Base-by-base conservation (phyloP, 2,797 vertebrate genomes). In the Alauda arvensis region DNA sequence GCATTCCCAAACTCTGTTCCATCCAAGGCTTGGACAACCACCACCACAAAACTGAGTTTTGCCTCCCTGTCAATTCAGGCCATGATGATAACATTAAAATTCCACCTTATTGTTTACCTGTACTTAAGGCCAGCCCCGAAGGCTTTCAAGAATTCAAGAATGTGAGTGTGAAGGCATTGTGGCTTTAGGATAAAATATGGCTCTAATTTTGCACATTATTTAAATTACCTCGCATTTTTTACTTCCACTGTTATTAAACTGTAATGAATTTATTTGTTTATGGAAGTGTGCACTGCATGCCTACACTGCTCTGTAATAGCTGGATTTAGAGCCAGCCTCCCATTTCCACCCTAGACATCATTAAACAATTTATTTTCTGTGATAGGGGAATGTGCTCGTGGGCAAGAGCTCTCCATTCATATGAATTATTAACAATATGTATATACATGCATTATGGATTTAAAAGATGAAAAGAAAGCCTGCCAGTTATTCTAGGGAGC, bases 401-500 rank as follows among this genome's bases (percentile, higher is more conserved):
- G 80, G 77, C 85, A 93, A 85, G 87, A 89, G 29, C 69, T 81
- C 80, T 82, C 92, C 89, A 74, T 87, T 91, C 92, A 66, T 45
- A 91, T 91, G 70, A 94, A 94, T 93, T 95, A 95, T 95, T 95
- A 93, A 92, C 63, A 72, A 33, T 83, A 94, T 78, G 56, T 92
- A 90, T 67, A 85, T 91, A 69, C 74, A 85, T 46, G 77, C 87
- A 92, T 92, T 92, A 94, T 69, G 60, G 77, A 94, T 92, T 83
- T 80, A 69, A 75, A 92, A 89, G 87, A 92, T 69, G 26, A 81
- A 86, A 92, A 87, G 77, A 46, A 87, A 93, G 65, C 57, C 63
- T 78, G 53, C 49, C 28, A 59, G 71, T 61, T 90, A 87, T 29
- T 81, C 77, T 83, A 3, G 13, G 28, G 77, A 87, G 80, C 33